Percentiles rank a stretch among this genome's conserved stretches.
phyloP scores from a whole-genome alignment of 2,888 invertebrate species.

The Halictus ligatus region DNA sequence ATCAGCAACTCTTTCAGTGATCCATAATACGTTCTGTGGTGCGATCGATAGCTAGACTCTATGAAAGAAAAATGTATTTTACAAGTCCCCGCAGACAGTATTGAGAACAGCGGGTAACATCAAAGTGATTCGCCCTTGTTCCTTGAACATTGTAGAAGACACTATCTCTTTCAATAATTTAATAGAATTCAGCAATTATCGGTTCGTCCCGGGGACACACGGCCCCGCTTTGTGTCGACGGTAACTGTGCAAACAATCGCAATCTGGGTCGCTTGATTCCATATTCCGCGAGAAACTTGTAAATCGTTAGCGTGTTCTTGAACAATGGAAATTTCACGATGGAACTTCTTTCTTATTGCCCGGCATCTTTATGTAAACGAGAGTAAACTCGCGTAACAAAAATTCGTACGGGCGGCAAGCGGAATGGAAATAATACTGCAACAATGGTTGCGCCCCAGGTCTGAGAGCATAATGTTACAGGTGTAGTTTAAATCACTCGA shows the following conservation, averaged over 20 bases:
- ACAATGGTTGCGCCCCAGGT: neutral
- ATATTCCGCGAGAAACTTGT: conserved; percentile 53
- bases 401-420: conserved; percentile 17
- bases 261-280: conserved; percentile 54
- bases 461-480: neutral
- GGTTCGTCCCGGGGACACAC: conserved; percentile 14
- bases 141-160: neutral
- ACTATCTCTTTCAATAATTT: conserved; percentile 6
- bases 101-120: neutral
- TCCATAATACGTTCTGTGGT: too few species aligned
- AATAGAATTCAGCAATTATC: conserved; percentile 49
- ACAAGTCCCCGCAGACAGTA: neutral
- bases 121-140: neutral
- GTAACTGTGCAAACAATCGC: conserved; percentile 47
- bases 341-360: conserved; percentile 48
- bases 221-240: neutral
- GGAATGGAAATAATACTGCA: conserved; percentile 27
- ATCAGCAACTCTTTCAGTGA: neutral
- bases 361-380: conserved; percentile 51
- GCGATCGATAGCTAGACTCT: too few species aligned
- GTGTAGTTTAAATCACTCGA: neutral
- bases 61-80: neutral
- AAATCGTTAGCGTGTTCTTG: conserved; percentile 40
- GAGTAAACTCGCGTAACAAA: conserved; percentile 39
- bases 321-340: conserved; percentile 47